A percentile compares a stretch with the other conserved stretches of the same genome.
Conservation (phyloP, 2,113 vertebrate genomes). For the Heptranchias perlo region DNA sequence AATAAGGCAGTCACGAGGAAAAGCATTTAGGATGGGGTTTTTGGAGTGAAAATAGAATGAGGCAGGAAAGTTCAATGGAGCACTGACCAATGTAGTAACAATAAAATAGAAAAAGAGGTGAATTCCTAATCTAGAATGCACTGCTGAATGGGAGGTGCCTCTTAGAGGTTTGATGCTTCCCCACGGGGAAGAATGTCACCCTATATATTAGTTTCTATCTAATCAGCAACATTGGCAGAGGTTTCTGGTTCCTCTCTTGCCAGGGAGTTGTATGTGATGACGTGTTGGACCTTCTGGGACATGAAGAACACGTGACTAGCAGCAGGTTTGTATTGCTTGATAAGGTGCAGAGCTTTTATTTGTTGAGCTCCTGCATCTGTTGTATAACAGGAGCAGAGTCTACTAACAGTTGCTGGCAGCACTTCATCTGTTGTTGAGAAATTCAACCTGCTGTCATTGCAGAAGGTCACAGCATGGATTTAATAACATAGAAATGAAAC, state of each 20-base stretch:
- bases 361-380: background rate
- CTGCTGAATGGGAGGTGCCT: background rate
- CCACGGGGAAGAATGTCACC: background rate
- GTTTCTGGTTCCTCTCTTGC: background rate
- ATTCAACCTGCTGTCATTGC: background rate
- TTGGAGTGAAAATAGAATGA: too few relatives aligned
- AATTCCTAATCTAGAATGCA: background rate
- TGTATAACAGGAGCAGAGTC: background rate
- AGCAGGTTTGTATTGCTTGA: background rate
- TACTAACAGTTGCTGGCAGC: background rate
- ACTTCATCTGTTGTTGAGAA: background rate
- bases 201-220: background rate
- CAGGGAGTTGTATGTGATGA: background rate
- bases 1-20: too few relatives aligned
- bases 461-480: background rate
- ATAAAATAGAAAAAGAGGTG: too few relatives aligned
- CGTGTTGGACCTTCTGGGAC: background rate
- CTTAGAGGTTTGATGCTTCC: background rate
- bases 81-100: too few relatives aligned
- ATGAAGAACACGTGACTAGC: background rate
- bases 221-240: background rate
- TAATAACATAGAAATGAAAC: background rate
- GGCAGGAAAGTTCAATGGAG: too few relatives aligned
- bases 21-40: too few relatives aligned
- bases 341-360: background rate